Evolutionary conservation across 2,888 invertebrate genomes (phyloP), one percentile per base, ranked within the genome.

Genomic region (Caenorhabditis sp.): DNA sequence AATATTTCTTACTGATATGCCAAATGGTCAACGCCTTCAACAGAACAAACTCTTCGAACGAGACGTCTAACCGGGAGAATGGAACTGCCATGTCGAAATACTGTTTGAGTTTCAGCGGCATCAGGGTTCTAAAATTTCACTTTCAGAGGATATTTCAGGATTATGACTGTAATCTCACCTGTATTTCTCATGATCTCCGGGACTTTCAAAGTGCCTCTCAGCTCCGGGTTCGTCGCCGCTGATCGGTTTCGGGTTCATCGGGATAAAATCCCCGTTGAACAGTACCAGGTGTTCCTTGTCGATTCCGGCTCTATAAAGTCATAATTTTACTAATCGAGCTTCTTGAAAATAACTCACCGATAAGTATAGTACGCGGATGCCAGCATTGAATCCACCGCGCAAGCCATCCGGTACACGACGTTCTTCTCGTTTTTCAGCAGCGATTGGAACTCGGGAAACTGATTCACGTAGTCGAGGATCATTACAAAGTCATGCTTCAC

Each of bases 331-430:
- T 22, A 8, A 32, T 58, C 35, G 13, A 51, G n/a, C n/a, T n/a
- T n/a, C n/a, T n/a, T n/a, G n/a, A n/a, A 28, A 40, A 40, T 20
- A 1, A 71, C 80, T 44, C 71, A 76, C 58, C 82, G 72, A 53
- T 80, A 83, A 0, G 83, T 87, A 55, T 85, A 87, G 65, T 85
- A 87, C 2, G 85, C 85, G n/a, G 81, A 82, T n/a, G 71, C 79
- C 1, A 87, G 60, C 82, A 87, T 85, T 24, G 84, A 81, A 69
- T 87, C 87, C 22, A 85, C 85, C 0, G 87, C 87, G 65, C 82
- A 81, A 2, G 83, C 72, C 72, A 84, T 84, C 9, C 87, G 69
- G 68, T 85, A 87, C 6, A 87, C 64, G 1, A 83, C 71, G 44
- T 78, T 82, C 70, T 87, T 85, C 44, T 87, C 87, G 13, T 72